These are phyloP conservation scores for Gryon sp. DNA, from an alignment of 1,140 invertebrate species.

Conservation along the genomic window DNA sequence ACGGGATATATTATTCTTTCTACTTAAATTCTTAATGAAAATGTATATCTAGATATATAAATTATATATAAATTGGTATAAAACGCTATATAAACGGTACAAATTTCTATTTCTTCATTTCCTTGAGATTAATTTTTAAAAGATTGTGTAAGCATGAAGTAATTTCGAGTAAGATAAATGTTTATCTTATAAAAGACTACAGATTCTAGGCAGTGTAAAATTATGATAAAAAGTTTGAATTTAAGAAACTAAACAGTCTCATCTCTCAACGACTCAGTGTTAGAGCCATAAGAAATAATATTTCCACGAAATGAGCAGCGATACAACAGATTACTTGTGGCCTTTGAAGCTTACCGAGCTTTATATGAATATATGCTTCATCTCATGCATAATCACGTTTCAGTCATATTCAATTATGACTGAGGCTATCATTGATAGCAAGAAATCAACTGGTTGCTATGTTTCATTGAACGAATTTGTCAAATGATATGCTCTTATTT, in stretches of 20 bases:
- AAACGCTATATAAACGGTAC: too few relatives aligned
- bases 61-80: constrained; percentile 56
- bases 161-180: constrained; percentile 2
- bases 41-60: constrained; percentile 62
- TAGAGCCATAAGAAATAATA: constrained; percentile 30
- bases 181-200: constrained; percentile 14
- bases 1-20: too few relatives aligned
- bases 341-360: constrained; percentile 47
- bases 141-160: neutral
- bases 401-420: constrained; percentile 14
- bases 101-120: neutral
- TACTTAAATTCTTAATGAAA: too few relatives aligned
- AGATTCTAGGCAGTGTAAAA: constrained; percentile 4
- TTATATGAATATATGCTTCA: constrained; percentile 38
- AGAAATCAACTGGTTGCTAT: constrained; percentile 18
- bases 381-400: constrained; percentile 34
- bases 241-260: constrained; percentile 17
- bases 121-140: neutral
- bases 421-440: neutral
- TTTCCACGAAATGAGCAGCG: constrained; percentile 41
- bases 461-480: neutral
- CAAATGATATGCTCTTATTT: too few relatives aligned
- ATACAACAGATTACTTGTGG: constrained; percentile 41
- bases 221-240: constrained; percentile 29
- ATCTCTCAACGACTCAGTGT: constrained; percentile 22